A percentile compares a stretch with the other conserved stretches of the same genome.
Conservation (phyloP, 2,888 invertebrate genomes). For the Chirona hameri region DNA sequence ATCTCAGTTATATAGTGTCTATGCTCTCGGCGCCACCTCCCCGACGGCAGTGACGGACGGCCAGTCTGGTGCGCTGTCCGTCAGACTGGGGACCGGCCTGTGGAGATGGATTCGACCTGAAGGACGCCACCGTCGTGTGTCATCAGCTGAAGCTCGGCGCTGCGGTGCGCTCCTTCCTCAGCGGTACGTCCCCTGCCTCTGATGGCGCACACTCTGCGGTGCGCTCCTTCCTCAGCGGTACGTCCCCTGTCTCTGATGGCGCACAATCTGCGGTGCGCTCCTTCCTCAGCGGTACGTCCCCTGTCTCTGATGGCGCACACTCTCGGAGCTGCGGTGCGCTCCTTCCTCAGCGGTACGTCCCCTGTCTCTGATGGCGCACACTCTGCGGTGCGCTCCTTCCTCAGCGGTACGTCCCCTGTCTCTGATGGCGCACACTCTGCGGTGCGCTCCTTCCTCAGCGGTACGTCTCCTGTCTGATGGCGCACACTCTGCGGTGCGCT, state of each 20-base stretch:
- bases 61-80: too few relatives aligned
- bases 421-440: too few relatives aligned
- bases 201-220: not conserved
- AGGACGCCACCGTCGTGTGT: not conserved
- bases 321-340: not conserved
- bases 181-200: not conserved
- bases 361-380: too few relatives aligned
- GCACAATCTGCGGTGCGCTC: not conserved
- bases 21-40: too few relatives aligned
- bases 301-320: too few relatives aligned
- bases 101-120: not conserved
- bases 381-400: not conserved
- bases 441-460: not conserved
- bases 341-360: not conserved
- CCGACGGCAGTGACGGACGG: too few relatives aligned
- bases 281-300: constrained; percentile 5
- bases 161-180: not conserved
- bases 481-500: not conserved
- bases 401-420: constrained; percentile 8
- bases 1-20: too few relatives aligned
- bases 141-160: not conserved
- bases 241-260: too few relatives aligned
- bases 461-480: too few relatives aligned
- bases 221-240: not conserved
- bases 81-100: not conserved